Percentiles rank a stretch among this genome's conserved stretches.
These are phyloP conservation scores for Idaea aversata DNA, from an alignment of 2,888 invertebrate genomes.

Conservation along the genomic window DNA sequence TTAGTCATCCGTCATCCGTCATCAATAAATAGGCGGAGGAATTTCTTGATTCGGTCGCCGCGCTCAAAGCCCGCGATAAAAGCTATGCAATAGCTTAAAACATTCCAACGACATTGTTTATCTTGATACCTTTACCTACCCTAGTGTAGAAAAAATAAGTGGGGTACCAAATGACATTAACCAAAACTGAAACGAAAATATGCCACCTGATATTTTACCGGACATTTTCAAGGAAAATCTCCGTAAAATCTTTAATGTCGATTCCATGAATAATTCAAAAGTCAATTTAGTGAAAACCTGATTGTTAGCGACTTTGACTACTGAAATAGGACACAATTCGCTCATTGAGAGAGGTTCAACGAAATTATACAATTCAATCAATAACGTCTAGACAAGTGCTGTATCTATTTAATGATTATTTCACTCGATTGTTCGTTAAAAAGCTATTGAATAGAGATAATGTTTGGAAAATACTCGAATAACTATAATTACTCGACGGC, in stretches of 20 bases:
- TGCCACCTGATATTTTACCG: background rate
- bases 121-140: too few relatives aligned
- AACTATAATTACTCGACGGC: background rate
- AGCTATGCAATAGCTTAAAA: too few relatives aligned
- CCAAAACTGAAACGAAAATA: too few relatives aligned
- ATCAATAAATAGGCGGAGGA: too few relatives aligned
- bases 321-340: conserved; percentile 1
- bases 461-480: background rate
- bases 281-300: conserved; percentile 1
- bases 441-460: background rate
- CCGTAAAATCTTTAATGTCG: background rate
- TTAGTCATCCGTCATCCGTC: too few relatives aligned
- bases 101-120: too few relatives aligned
- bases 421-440: background rate
- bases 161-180: too few relatives aligned
- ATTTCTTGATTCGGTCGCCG: too few relatives aligned
- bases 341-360: background rate
- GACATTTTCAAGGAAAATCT: background rate
- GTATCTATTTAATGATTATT: background rate
- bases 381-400: background rate
- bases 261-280: background rate
- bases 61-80: too few relatives aligned
- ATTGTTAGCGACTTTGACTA: conserved; percentile 1
- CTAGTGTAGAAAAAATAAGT: too few relatives aligned
- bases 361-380: background rate